phyloP scores from a whole-genome alignment of 92 coral and sea anemone species.

The Epizoanthus illoricatus region DNA sequence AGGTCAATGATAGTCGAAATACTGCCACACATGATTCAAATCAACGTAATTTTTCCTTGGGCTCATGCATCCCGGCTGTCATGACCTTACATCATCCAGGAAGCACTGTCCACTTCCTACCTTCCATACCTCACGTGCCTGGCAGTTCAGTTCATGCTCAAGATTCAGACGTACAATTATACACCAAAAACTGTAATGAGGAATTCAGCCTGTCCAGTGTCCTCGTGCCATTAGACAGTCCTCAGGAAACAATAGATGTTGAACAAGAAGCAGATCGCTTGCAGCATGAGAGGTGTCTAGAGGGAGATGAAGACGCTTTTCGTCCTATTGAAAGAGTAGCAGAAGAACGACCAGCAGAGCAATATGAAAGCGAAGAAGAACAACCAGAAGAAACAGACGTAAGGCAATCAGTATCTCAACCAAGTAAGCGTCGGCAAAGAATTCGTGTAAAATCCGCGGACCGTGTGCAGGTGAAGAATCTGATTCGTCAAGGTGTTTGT shows the following conservation, averaged over 20 bases:
- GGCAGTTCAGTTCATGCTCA: not conserved
- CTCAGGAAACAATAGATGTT: conserved; percentile 38
- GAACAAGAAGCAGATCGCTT: conserved; percentile 52
- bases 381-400: conserved; percentile 1
- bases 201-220: not conserved
- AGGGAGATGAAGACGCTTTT: conserved; percentile 54
- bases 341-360: not conserved
- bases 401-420: not conserved
- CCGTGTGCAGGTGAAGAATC: not conserved
- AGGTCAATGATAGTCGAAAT: too few relatives aligned
- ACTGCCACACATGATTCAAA: too few relatives aligned
- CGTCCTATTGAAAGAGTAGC: conserved; percentile 20
- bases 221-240: not conserved
- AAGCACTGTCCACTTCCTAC: not conserved
- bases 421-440: not conserved
- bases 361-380: not conserved
- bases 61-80: too few relatives aligned
- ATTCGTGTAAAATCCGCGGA: not conserved
- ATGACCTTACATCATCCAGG: too few relatives aligned
- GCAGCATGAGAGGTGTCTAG: conserved; percentile 43
- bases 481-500: conserved; percentile 10
- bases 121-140: not conserved
- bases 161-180: not conserved
- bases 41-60: too few relatives aligned
- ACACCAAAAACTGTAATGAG: not conserved